Conservation (phyloP, 2,797 vertebrate species). For the Sciaenops ocellatus region DNA sequence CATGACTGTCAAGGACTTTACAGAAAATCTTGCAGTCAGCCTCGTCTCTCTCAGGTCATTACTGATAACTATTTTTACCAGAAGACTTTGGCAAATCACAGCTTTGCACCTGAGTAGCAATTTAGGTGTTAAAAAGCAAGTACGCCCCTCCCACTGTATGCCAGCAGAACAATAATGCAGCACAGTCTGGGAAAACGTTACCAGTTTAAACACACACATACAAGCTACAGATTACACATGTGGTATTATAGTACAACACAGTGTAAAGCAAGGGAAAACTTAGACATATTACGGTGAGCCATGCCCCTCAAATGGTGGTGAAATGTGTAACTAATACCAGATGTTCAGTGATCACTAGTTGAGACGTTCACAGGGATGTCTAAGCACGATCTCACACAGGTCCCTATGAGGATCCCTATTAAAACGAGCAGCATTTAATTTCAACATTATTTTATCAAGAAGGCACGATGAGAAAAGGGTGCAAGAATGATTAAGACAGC, state of each 20-base stretch:
- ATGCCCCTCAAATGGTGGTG: constrained; percentile 74
- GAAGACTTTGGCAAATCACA: constrained; percentile 17
- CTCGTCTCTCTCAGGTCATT: constrained; percentile 16
- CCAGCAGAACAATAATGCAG: constrained; percentile 38
- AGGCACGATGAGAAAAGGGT: background rate
- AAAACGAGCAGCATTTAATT: constrained; percentile 3
- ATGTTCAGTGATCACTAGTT: constrained; percentile 47
- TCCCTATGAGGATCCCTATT: background rate
- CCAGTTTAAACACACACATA: constrained; percentile 18
- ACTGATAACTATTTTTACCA: constrained; percentile 19
- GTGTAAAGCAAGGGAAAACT: constrained; percentile 15
- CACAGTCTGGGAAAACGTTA: constrained; percentile 17
- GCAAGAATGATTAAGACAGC: background rate
- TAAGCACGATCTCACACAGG: background rate
- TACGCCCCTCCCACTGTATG: constrained; percentile 30
- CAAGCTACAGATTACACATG: constrained; percentile 31
- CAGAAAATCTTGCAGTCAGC: constrained; percentile 20
- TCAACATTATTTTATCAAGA: background rate
- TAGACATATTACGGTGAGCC: constrained; percentile 64
- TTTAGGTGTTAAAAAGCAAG: constrained; percentile 25
- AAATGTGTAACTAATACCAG: constrained; percentile 63
- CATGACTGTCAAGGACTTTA: constrained; percentile 18
- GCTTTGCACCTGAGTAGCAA: constrained; percentile 25
- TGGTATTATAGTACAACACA: constrained; percentile 29
- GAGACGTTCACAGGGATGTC: constrained; percentile 1